Percentiles rank a stretch among this genome's conserved stretches.
Conservation (phyloP, 2,888 invertebrate genomes). For the Pyrocoelia pectoralis region DNA sequence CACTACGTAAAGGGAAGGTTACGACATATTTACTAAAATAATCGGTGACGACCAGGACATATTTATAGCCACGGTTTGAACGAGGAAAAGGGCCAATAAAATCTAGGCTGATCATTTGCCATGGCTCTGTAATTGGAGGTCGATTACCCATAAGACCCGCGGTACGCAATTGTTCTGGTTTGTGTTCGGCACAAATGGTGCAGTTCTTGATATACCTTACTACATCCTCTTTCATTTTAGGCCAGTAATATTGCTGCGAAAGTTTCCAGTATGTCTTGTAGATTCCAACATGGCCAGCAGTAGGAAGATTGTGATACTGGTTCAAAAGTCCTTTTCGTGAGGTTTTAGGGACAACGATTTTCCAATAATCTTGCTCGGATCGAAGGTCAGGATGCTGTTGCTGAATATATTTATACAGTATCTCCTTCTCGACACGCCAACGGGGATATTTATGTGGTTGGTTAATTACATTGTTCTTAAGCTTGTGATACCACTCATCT, state of each 20-base stretch:
- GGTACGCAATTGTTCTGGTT: not conserved
- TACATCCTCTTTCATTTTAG: not conserved
- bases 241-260: not conserved
- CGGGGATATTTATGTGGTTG: not conserved
- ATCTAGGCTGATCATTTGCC: conserved; percentile 1
- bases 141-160: not conserved
- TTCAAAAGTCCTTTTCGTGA: not conserved
- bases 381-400: no score
- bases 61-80: not conserved
- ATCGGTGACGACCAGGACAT: not conserved
- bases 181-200: not conserved
- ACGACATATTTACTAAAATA: conserved; percentile 1
- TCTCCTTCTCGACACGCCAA: not conserved
- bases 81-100: not conserved
- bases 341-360: not conserved
- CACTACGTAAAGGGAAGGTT: not conserved
- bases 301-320: not conserved
- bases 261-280: not conserved
- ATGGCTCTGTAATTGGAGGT: not conserved
- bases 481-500: not conserved
- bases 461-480: not conserved
- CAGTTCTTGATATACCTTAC: not conserved
- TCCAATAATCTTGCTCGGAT: not conserved
- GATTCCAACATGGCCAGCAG: not conserved
- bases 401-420: not conserved